Evolutionary conservation across 2,797 vertebrate genomes (phyloP), one percentile per base, ranked within the genome.

Genomic region (Mus caroli): DNA sequence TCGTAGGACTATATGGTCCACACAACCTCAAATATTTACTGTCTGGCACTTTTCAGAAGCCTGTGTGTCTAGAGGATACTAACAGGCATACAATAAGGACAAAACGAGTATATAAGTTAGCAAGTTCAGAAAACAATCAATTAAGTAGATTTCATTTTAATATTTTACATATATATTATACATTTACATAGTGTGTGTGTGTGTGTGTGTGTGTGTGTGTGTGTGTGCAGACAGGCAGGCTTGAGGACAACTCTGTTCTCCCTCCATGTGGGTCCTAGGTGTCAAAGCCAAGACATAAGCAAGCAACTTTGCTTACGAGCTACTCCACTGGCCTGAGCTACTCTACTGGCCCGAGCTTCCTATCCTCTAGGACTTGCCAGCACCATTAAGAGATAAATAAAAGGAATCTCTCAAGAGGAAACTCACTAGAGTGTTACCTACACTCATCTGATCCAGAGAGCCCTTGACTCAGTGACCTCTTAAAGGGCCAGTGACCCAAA

Each of bases 1-100:
- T 20, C n/a, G 34, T 12, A 46, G 43, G 71, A 71, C 28, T 50
- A 76, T 31, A 62, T 52, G 40, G 37, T 50, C 58, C 80, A 88
- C 85, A 94, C 94, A 84, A 17, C 46, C 90, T 82, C 85, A 90
- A 95, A 62, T 86, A 60, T 67, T 94, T 92, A 93, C 77, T 90
- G 24, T 90, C 37, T 60, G n/a, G 78, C 31, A 50, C 24, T 90
- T 94, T 93, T 37, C 8, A 83, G 40, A 60, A 69, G 54, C 75
- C 20, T 73, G 52, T 34, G 26, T 22, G 75, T 91, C 85, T 75
- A 84, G n/a, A 95, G 90, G 52, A 92, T 75, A 75, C 6, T 34
- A 64, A 75, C 1, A 83, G 17, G 28, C 95, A 10, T 20, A 60
- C 26, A 24, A 11, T 43, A 83, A 89, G 77, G 31, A 79, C 58